phyloP scores from a whole-genome alignment of 2,888 invertebrate genomes.

The Adelognathus sp. region DNA sequence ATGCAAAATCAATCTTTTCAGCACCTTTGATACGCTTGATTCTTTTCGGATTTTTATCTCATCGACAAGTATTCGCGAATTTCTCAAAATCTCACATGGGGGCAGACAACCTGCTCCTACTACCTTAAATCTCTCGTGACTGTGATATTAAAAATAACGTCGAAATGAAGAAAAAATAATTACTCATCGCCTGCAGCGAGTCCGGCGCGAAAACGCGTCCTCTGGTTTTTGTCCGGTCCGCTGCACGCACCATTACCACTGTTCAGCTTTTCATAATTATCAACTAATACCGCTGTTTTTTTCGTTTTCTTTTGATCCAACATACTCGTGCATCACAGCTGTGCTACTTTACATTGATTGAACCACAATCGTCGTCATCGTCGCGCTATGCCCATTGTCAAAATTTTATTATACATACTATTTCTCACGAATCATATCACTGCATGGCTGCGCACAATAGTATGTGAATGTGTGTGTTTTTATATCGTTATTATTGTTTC shows the following conservation, averaged over 20 bases:
- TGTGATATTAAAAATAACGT: constrained; percentile 66
- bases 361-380: too few species aligned
- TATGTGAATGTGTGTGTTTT: background rate
- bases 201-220: too few species aligned
- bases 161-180: constrained; percentile 31
- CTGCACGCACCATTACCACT: too few species aligned
- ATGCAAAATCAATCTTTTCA: too few species aligned
- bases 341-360: constrained; percentile 4
- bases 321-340: constrained; percentile 15
- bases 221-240: too few species aligned
- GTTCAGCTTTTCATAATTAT: background rate
- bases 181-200: background rate
- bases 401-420: constrained; percentile 17
- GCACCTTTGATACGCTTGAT: too few species aligned
- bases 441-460: constrained; percentile 9
- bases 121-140: constrained; percentile 58
- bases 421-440: background rate
- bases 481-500: background rate
- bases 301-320: too few species aligned
- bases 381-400: too few species aligned
- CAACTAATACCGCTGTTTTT: constrained; percentile 18
- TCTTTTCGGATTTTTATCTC: too few species aligned
- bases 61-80: too few species aligned
- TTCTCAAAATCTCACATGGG: too few species aligned
- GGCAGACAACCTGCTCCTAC: too few species aligned